phyloP scores from a whole-genome alignment of 2,113 vertebrate genomes.

The Felis catus region DNA sequence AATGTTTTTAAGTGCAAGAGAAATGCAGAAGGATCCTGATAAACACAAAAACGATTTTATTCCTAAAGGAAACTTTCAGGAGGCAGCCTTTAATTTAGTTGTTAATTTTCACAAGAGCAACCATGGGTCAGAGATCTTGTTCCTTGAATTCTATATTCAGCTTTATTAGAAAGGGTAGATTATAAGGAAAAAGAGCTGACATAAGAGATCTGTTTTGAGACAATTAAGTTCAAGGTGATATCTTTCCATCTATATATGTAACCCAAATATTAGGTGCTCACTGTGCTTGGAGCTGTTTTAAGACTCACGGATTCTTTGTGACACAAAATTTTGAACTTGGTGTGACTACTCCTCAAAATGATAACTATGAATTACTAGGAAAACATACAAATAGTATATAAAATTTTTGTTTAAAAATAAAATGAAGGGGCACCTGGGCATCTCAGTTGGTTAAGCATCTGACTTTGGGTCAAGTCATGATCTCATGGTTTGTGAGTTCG shows the following conservation, averaged over 20 bases:
- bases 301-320: neutral
- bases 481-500: no score
- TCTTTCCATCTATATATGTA: neutral
- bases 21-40: neutral
- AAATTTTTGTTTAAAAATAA: neutral
- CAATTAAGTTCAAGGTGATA: neutral
- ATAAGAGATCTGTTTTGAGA: neutral
- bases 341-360: neutral
- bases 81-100: neutral
- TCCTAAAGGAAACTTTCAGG: neutral
- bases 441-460: no score
- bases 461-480: no score
- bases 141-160: neutral
- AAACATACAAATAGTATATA: neutral
- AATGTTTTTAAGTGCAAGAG: neutral
- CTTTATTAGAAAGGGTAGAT: conserved; percentile 33
- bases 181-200: neutral
- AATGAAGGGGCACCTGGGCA: no score
- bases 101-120: neutral
- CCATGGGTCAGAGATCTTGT: neutral
- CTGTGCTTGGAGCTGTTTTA: neutral
- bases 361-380: neutral
- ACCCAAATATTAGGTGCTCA: neutral
- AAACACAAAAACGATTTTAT: neutral
- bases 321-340: neutral